These are phyloP conservation scores for Heliothis virescens DNA, from an alignment of 1,140 invertebrate species.

Conservation along the genomic window DNA sequence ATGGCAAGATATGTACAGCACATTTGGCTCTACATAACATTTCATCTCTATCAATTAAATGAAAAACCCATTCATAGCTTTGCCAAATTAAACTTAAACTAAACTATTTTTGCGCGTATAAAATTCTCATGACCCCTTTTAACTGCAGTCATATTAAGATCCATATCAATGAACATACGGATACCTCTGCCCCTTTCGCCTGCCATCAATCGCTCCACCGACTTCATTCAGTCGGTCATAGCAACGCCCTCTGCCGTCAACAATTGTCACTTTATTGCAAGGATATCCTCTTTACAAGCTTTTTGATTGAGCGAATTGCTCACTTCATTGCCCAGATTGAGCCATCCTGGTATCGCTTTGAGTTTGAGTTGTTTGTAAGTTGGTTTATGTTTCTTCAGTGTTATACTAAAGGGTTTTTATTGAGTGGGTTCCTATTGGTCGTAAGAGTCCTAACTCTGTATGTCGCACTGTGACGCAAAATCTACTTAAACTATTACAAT, in stretches of 20 bases:
- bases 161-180: background rate
- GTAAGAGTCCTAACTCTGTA: too few relatives aligned
- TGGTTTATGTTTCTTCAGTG: slow-evolving; percentile 5
- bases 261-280: slow-evolving; percentile 41
- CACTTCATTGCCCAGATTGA: slow-evolving; percentile 57
- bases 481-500: too few relatives aligned
- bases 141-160: too few relatives aligned
- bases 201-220: slow-evolving; percentile 20
- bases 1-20: too few relatives aligned
- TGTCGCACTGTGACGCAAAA: too few relatives aligned
- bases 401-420: background rate
- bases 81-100: too few relatives aligned
- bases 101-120: too few relatives aligned
- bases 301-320: slow-evolving; percentile 62
- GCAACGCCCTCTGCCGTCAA: slow-evolving; percentile 59
- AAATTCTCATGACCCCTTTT: too few relatives aligned
- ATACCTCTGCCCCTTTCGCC: slow-evolving; percentile 17
- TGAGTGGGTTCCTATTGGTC: background rate
- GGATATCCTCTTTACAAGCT: slow-evolving; percentile 70
- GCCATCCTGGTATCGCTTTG: slow-evolving; percentile 43
- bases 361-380: slow-evolving; percentile 36
- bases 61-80: too few relatives aligned
- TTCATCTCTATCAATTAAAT: too few relatives aligned
- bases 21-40: too few relatives aligned
- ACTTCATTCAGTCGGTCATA: slow-evolving; percentile 38